phyloP scores from a whole-genome alignment of 53 echinoderm and acorn worm genomes.

The Zoroaster sp. region DNA sequence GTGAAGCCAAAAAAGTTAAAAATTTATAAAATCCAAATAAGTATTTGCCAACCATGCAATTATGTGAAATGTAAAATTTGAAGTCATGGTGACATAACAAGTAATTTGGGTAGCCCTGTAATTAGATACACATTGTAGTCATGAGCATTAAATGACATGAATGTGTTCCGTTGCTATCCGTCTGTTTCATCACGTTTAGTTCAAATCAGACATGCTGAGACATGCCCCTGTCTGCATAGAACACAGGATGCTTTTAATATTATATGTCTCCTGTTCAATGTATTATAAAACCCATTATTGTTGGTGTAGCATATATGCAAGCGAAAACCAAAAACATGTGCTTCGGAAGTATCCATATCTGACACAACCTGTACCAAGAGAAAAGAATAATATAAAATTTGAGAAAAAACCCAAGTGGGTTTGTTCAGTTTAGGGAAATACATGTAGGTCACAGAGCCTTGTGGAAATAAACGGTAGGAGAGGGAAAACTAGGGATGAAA shows the following conservation, averaged over 20 bases:
- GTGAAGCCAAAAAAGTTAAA: no score
- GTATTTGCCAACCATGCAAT: no score
- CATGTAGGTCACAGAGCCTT: neutral
- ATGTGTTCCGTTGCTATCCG: no score
- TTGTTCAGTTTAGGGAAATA: neutral
- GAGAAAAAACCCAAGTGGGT: neutral
- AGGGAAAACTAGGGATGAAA: neutral
- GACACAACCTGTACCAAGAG: neutral
- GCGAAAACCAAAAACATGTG: neutral
- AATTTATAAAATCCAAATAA: no score
- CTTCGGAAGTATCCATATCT: neutral
- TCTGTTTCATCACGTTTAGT: no score
- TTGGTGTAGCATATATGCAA: neutral
- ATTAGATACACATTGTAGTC: no score
- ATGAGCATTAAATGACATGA: no score
- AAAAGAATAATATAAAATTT: neutral
- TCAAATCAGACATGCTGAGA: neutral
- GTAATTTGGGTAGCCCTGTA: no score
- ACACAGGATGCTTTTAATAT: neutral
- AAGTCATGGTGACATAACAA: no score
- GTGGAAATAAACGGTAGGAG: neutral
- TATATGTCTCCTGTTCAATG: neutral
- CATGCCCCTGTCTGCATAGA: neutral
- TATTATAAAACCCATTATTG: neutral
- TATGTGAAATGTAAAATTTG: no score